phyloP scores from a whole-genome alignment of 2,888 invertebrate genomes.

The Tanytarsus gracilentus region DNA sequence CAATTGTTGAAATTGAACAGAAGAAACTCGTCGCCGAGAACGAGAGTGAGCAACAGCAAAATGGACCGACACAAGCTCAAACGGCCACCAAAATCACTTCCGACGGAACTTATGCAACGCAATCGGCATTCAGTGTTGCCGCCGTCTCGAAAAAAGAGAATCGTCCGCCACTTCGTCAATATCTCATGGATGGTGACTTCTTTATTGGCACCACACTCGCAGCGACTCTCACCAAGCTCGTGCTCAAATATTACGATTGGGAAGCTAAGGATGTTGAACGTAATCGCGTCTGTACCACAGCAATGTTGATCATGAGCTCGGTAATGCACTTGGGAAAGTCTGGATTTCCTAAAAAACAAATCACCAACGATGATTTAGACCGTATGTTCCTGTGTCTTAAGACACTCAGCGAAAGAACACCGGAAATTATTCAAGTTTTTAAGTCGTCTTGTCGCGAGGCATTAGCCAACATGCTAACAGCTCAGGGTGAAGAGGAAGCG shows the following conservation, averaged over 20 bases:
- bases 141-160: slow-evolving; percentile 57
- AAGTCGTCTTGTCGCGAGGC: slow-evolving; percentile 65
- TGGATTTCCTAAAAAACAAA: slow-evolving; percentile 58
- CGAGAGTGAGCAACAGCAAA: slow-evolving; percentile 42
- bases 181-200: slow-evolving; percentile 89
- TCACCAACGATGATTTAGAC: slow-evolving; percentile 94
- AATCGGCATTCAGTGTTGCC: slow-evolving; percentile 87
- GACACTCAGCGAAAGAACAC: slow-evolving; percentile 60
- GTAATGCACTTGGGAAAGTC: slow-evolving; percentile 81
- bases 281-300: slow-evolving; percentile 62
- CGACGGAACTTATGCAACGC: slow-evolving; percentile 97
- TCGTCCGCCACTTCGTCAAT: slow-evolving; percentile 72
- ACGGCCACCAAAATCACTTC: slow-evolving; percentile 66
- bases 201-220: slow-evolving; percentile 90
- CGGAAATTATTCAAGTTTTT: slow-evolving; percentile 61
- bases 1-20: slow-evolving; percentile 55
- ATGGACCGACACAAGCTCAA: slow-evolving; percentile 39
- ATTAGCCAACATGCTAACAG: slow-evolving; percentile 71
- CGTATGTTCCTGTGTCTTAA: slow-evolving; percentile 74
- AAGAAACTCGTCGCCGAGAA: slow-evolving; percentile 62
- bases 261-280: slow-evolving; percentile 40
- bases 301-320: slow-evolving; percentile 80
- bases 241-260: slow-evolving; percentile 57
- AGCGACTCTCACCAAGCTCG: slow-evolving; percentile 83
- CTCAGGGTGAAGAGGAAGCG: slow-evolving; percentile 54